Evolutionary conservation across 2,113 vertebrate genomes (phyloP).

Genomic region (Petaurus breviceps): DNA sequence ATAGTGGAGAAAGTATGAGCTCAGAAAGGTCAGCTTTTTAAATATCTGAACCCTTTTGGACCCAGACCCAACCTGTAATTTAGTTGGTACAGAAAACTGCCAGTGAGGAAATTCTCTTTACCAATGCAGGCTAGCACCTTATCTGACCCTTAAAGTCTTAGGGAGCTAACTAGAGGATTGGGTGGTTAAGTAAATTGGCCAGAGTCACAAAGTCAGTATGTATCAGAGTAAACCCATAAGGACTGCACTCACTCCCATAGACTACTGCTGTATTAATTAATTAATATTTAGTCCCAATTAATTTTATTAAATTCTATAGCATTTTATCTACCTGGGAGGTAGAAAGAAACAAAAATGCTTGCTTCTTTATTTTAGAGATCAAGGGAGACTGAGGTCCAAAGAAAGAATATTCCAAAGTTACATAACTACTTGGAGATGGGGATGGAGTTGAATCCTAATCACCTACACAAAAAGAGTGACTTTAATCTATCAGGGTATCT

Average conservation of each 20-base stretch:
- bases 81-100: background rate
- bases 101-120: background rate
- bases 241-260: background rate
- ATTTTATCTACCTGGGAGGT: background rate
- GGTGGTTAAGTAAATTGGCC: background rate
- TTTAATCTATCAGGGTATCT: background rate
- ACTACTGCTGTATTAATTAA: background rate
- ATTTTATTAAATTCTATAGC: background rate
- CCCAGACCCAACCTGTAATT: background rate
- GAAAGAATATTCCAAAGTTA: background rate
- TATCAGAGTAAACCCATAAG: background rate
- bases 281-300: background rate
- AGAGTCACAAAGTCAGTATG: background rate
- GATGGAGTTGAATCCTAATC: background rate
- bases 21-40: background rate
- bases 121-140: background rate
- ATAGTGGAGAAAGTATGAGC: background rate
- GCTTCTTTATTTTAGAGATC: conserved; percentile 8
- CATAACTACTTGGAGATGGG: background rate
- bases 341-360: background rate
- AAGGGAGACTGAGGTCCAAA: background rate
- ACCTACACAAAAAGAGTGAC: background rate
- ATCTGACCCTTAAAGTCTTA: background rate
- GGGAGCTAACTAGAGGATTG: background rate
- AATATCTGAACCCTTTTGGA: background rate